These are phyloP conservation scores for Sander vitreus DNA, from an alignment of 2,113 vertebrate genomes.

Conservation along the genomic window DNA sequence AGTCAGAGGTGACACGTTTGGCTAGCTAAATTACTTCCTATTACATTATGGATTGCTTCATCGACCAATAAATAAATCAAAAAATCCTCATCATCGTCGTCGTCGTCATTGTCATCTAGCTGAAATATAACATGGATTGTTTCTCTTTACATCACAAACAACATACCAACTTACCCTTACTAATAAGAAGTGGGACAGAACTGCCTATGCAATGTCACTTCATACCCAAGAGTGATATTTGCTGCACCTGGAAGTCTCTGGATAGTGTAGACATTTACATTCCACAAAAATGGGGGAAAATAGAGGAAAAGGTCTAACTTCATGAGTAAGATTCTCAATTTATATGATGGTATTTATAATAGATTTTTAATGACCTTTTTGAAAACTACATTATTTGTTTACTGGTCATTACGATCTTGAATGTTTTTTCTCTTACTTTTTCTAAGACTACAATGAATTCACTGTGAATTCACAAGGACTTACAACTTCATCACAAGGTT, in stretches of 20 bases:
- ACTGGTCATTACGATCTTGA: neutral
- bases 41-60: neutral
- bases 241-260: neutral
- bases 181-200: neutral
- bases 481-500: neutral
- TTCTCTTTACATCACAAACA: neutral
- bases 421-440: neutral
- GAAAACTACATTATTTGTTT: constrained; percentile 1
- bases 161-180: neutral
- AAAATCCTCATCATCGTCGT: neutral
- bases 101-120: too few relatives aligned
- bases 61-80: neutral
- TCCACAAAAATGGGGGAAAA: constrained; percentile 7
- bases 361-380: constrained; percentile 25
- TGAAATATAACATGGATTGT: neutral
- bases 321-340: constrained; percentile 6
- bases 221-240: neutral
- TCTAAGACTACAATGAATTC: neutral
- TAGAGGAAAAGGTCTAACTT: constrained; percentile 5
- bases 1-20: neutral
- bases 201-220: neutral
- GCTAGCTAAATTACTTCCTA: neutral
- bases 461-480: neutral
- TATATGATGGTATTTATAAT: constrained; percentile 30
- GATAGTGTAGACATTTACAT: neutral